Evolutionary conservation across 2,888 invertebrate species (phyloP), one percentile per base, ranked within the genome.

Genomic region (Tribolium freemani): DNA sequence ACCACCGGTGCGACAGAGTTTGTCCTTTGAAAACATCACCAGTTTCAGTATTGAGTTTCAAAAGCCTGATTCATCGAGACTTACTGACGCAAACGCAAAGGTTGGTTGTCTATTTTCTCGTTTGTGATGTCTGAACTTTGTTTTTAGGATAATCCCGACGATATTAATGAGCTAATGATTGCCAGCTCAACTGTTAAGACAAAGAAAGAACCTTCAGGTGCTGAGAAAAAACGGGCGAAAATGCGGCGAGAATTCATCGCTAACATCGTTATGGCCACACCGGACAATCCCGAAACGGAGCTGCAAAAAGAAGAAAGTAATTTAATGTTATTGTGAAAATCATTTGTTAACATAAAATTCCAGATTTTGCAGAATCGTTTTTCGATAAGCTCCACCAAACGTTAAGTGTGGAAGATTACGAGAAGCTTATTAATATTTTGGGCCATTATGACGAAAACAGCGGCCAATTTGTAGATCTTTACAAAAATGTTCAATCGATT

Each of bases 291-390:
- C 64, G 82, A 85, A 56, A 84, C 83, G 38, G 85, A 86, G 68
- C 87, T 88, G 74, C 88, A 89, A 78, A 88, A 88, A 83, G 87
- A 87, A 66, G 86, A 88, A 74, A 86, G 90, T 90, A 84, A 81
- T 85, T 3, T 11, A 45, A 8, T 5, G 26, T 5, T 26, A 3
- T n/a, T n/a, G n/a, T n/a, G n/a, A n/a, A n/a, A n/a, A n/a, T 38
- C 2, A 38, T 38, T 5, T 38, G 38, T n/a, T n/a, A n/a, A n/a
- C n/a, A n/a, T n/a, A n/a, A n/a, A n/a, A n/a, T n/a, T 80, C 88
- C 90, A 90, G 92, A 90, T 78, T 91, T 91, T 87, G 92, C 93
- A 30, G 90, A 90, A 82, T 89, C 92, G 9, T 94, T 91, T 83
- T 91, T 92, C 81, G 88, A 89, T 80, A 92, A 91, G 87, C 90